phyloP scores from a whole-genome alignment of 2,888 invertebrate genomes.

The Cepaea hortensis region DNA sequence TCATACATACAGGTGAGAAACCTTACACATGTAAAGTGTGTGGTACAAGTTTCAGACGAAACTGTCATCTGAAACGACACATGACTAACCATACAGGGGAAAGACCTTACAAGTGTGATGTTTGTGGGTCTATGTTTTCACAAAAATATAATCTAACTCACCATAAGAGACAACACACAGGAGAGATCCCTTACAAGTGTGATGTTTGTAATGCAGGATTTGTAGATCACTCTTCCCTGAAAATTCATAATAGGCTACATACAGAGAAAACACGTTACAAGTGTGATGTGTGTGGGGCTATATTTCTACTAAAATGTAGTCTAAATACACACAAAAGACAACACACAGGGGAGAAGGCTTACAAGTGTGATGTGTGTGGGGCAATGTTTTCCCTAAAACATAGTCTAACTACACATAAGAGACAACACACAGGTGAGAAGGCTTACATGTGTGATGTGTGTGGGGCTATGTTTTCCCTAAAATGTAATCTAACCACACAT shows the following conservation, averaged over 20 bases:
- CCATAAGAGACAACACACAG: neutral
- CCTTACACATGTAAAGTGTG: neutral
- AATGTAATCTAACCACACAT: no score
- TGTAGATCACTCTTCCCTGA: neutral
- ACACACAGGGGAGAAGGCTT: slow-evolving; percentile 13
- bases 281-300: neutral
- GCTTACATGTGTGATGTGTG: no score
- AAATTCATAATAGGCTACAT: neutral
- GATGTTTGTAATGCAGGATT: neutral
- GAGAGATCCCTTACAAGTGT: neutral
- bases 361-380: no score
- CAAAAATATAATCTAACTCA: neutral
- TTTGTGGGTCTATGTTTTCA: neutral
- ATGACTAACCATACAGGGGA: neutral
- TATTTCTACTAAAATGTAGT: neutral
- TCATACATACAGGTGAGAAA: no score
- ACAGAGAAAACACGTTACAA: neutral
- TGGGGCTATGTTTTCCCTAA: no score
- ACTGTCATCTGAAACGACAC: neutral
- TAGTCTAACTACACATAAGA: no score
- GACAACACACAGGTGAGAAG: no score
- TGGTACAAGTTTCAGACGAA: neutral
- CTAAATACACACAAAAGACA: neutral
- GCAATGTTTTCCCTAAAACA: no score
- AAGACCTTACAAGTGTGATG: neutral